Conservation (phyloP, 2,888 invertebrate genomes). For the Melanophora roralis region DNA sequence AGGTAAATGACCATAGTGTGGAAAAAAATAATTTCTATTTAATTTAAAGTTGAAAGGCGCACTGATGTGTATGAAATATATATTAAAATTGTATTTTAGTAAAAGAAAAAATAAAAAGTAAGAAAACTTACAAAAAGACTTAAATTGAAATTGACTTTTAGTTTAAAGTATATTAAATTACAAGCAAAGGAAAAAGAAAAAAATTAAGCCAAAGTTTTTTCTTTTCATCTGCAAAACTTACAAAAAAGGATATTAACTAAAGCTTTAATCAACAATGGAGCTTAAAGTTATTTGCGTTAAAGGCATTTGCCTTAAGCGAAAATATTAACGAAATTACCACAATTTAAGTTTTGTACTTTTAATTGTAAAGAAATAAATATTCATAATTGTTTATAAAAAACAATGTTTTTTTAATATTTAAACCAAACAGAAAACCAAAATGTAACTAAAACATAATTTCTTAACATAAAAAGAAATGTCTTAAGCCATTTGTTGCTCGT, state of each 20-base stretch:
- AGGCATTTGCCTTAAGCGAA: too few relatives aligned
- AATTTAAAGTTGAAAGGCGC: slow-evolving; percentile 5
- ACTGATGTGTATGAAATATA: slow-evolving; percentile 43
- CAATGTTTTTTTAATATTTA: too few relatives aligned
- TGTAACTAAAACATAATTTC: not conserved
- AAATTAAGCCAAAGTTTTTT: not conserved
- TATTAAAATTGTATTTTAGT: slow-evolving; percentile 10
- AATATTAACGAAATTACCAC: too few relatives aligned
- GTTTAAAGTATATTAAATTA: not conserved
- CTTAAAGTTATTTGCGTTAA: too few relatives aligned
- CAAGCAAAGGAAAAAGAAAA: not conserved
- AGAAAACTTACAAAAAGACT: not conserved
- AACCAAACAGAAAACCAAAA: too few relatives aligned
- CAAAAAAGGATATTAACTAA: too few relatives aligned
- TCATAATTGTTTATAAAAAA: too few relatives aligned
- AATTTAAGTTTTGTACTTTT: too few relatives aligned
- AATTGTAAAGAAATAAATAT: too few relatives aligned
- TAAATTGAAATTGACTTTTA: slow-evolving; percentile 1
- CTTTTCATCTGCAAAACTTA: too few relatives aligned
- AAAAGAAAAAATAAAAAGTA: not conserved
- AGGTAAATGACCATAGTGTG: slow-evolving; percentile 36
- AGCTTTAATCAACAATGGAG: too few relatives aligned
- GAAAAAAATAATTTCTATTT: slow-evolving; percentile 34
- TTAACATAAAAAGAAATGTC: not conserved
- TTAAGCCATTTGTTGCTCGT: slow-evolving; percentile 9